Evolutionary conservation across 1,140 invertebrate species (phyloP), one percentile per base, ranked within the genome.

Genomic region (Lerema accius): DNA sequence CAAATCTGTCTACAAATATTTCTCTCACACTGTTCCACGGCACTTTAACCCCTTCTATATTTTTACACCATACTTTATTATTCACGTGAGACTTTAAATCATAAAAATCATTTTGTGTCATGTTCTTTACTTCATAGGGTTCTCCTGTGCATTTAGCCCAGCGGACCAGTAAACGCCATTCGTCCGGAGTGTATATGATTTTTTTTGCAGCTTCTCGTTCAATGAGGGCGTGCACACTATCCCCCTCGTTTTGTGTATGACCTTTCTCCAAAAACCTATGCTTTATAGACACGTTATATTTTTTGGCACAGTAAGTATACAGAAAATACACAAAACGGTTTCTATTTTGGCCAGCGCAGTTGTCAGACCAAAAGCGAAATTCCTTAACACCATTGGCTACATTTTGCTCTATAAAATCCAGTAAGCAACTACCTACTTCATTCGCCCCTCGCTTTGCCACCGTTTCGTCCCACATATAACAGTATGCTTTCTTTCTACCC

Each of bases 331-430:
- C 56, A 46, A 66, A 76, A 4, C 73, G 68, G 46, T 87, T 86
- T n/a, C 73, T 56, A 62, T 89, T 87, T 64, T 88, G 78, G 5
- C 84, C 81, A 6, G 63, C 51, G 66, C 84, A 88, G 53, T 86
- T 88, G 50, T 87, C 83, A 0, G 78, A 82, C 64, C 80, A 81
- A 2, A 68, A 11, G 0, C 37, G n/a, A 7, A 68, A 7, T 16
- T 68, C 62, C 7, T 56, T 55, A 0, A 48, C 7, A 4, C 53
- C 66, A 5, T 43, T 42, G 1, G n/a, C 0, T 19, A 32, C 11
- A 42, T 37, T 4, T 1, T 23, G 4, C 37, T 68, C n/a, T 19
- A 78, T 65, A 59, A 71, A 75, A 62, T 51, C 51, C 58, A 46
- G 45, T 9, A 79, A 37, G 42, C 72, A 82, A 53, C 70, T 79